Evolutionary conservation across 1,140 invertebrate species (phyloP).

Genomic region (Teleopsis dalmanni): DNA sequence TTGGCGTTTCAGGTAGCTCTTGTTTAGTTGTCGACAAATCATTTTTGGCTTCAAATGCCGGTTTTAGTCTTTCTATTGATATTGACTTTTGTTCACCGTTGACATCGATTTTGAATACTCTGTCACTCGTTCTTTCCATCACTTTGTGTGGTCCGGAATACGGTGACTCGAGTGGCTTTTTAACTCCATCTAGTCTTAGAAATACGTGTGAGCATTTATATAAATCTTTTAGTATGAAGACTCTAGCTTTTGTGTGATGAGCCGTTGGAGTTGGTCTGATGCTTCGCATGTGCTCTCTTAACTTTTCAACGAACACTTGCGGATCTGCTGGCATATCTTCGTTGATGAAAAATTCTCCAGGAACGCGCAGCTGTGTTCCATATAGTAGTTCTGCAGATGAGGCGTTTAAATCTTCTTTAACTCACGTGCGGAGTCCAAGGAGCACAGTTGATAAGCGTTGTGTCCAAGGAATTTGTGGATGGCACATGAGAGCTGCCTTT

Average conservation of each 20-base stretch:
- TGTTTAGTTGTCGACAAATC: conserved; percentile 12
- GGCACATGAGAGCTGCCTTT: conserved; percentile 26
- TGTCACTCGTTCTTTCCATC: neutral
- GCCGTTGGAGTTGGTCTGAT: neutral
- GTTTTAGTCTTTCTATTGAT: conserved; percentile 1
- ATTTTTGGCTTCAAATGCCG: neutral
- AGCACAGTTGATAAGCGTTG: conserved; percentile 31
- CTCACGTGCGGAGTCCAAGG: conserved; percentile 24
- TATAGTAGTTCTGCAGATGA: conserved; percentile 37
- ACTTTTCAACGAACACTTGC: neutral
- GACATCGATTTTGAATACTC: neutral
- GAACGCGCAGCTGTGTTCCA: conserved; percentile 31
- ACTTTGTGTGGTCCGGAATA: neutral
- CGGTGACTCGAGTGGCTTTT: neutral
- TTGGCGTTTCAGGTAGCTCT: no score
- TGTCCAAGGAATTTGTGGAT: conserved; percentile 19
- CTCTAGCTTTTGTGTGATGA: conserved; percentile 1
- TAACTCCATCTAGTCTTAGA: neutral
- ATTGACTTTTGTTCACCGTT: neutral
- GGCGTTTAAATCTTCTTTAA: conserved; percentile 24
- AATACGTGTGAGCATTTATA: conserved; percentile 1
- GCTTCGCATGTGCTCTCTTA: neutral
- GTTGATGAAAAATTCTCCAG: conserved; percentile 32
- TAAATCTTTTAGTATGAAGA: neutral
- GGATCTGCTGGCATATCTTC: neutral